Conservation (phyloP, 2,797 vertebrate species). For the Galaxias olidus region DNA sequence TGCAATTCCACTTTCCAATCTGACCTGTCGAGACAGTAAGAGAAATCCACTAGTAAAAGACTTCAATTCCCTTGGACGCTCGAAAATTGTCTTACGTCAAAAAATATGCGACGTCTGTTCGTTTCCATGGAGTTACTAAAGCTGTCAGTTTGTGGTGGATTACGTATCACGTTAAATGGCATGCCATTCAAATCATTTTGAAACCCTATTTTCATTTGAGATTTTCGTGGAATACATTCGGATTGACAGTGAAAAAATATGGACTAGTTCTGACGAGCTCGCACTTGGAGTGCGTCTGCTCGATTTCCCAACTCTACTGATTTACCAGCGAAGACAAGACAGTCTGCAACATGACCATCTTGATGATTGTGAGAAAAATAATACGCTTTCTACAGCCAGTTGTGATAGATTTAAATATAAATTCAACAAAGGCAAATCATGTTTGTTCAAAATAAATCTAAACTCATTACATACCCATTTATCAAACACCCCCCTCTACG, state of each 20-base stretch:
- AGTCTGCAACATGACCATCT: not conserved
- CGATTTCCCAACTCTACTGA: conserved; percentile 84
- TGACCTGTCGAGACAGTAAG: too few relatives aligned
- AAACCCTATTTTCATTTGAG: conserved; percentile 80
- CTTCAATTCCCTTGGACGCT: conserved; percentile 52
- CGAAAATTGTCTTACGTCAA: conserved; percentile 27
- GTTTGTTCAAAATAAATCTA: conserved; percentile 81
- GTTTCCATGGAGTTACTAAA: conserved; percentile 61
- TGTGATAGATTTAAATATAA: conserved; percentile 24
- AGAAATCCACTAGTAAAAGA: conserved; percentile 17
- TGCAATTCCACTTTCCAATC: too few relatives aligned
- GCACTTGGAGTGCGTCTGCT: conserved; percentile 79
- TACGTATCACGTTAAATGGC: conserved; percentile 25
- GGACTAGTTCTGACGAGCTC: conserved; percentile 38
- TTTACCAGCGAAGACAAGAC: conserved; percentile 49
- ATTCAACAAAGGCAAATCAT: conserved; percentile 88
- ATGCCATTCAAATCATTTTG: not conserved
- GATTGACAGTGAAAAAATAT: conserved; percentile 41
- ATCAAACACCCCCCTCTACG: conserved; percentile 70
- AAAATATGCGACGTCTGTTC: conserved; percentile 41
- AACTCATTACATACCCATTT: conserved; percentile 68
- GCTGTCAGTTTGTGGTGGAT: not conserved
- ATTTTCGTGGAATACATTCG: conserved; percentile 77
- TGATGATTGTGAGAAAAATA: not conserved
- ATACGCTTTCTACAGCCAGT: not conserved